Evolutionary conservation across 2,113 vertebrate species (phyloP).

Genomic region (Tragelaphus imberbis): DNA sequence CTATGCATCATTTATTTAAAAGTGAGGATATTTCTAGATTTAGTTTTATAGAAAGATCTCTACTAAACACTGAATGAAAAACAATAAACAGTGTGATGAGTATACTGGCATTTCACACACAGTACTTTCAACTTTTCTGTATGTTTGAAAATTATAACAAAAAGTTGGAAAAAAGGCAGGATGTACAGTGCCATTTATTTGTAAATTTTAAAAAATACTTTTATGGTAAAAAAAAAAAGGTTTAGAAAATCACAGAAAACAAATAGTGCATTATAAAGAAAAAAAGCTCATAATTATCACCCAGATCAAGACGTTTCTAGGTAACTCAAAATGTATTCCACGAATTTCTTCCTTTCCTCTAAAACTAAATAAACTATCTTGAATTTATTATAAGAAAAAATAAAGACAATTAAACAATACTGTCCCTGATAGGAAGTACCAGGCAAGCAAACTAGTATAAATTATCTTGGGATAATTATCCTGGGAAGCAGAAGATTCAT

Average conservation of each 20-base stretch:
- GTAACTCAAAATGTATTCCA: not conserved
- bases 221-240: not conserved
- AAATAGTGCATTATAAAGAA: not conserved
- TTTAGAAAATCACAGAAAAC: not conserved
- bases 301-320: not conserved
- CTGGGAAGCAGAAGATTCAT: not conserved
- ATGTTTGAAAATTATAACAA: not conserved
- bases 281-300: not conserved
- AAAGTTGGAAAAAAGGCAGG: not conserved
- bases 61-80: not conserved
- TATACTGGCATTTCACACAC: not conserved
- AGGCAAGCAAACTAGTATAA: not conserved
- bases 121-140: not conserved
- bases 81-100: not conserved
- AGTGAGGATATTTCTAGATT: not conserved
- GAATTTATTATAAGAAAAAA: not conserved
- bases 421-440: not conserved
- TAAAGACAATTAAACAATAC: not conserved
- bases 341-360: not conserved
- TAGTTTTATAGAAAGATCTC: not conserved
- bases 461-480: not conserved
- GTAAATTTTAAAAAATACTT: not conserved
- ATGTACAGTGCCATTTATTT: not conserved
- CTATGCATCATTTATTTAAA: not conserved
- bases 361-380: not conserved